Evolutionary conservation across 2,888 invertebrate species (phyloP).

Genomic region (Apantesis nais): DNA sequence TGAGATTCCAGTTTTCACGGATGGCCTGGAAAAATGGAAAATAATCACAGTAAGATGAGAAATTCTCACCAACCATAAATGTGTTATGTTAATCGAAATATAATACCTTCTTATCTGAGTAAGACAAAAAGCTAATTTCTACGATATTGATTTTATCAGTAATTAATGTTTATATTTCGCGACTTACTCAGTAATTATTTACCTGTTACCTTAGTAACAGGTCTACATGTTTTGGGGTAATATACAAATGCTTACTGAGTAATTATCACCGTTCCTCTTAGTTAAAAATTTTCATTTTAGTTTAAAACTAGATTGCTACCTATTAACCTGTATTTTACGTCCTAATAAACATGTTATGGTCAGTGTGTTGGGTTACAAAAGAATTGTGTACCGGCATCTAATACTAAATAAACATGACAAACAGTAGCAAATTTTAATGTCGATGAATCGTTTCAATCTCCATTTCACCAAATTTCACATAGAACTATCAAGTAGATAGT

Average conservation of each 20-base stretch:
- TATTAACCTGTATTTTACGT: neutral
- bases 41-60: too few species aligned
- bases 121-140: neutral
- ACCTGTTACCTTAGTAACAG: too few species aligned
- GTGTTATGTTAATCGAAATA: neutral
- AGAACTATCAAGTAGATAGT: too few species aligned
- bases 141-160: neutral
- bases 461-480: neutral
- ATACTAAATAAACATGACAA: too few species aligned
- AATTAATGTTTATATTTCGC: neutral
- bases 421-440: neutral
- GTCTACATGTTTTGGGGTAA: neutral
- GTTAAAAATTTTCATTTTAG: neutral
- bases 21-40: constrained; percentile 88
- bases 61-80: neutral
- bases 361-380: neutral
- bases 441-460: neutral
- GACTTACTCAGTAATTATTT: too few species aligned
- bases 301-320: neutral
- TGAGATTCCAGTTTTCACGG: constrained; percentile 96
- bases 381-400: neutral
- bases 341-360: neutral
- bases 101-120: neutral
- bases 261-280: neutral
- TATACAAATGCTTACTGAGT: neutral